Base-by-base conservation (phyloP, 2,888 invertebrate genomes). In the Spialia ferax region DNA sequence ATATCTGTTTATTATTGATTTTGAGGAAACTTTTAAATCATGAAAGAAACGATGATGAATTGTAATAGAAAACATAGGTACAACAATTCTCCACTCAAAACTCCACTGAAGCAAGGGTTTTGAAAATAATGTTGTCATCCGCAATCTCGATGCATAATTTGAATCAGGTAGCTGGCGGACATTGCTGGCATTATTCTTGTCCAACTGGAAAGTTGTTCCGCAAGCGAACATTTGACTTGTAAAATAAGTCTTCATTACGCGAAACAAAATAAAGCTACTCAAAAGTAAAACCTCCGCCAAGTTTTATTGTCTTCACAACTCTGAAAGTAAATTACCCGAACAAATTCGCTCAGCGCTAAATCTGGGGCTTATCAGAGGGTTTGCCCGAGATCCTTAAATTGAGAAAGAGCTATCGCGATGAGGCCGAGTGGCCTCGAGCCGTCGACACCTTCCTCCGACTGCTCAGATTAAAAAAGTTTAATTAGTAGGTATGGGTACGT, bases 261-360 rank as follows among this genome's bases (percentile, higher is more conserved):
- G 80, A 85, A 84, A 86, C 83, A 85, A 85, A 87, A 86, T 83
- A 83, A 86, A 84, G 81, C 82, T 80, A 81, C 83, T 85, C 82
- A 85, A 86, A 87, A 84, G 82, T 80, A 83, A 81, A 82, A 78
- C 81, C 77, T 48, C 73, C 79, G 80, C 85, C 79, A 90, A 90
- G 83, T 91, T 91, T 91, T 91, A 91, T 90, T 91, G 90, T 91
- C 88, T 90, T 89, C 85, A 80, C 88, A 90, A 90, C 87, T 91
- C 86, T 81, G 85, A 83, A 85, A 90, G 90, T 91, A 91, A 90
- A 91, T 92, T 91, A 88, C 88, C 82, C 87, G 87, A 88, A 90
- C 90, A 91, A 92, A 91, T 90, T 92, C 89, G 84, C 87, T 88
- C 87, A 85, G 82, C 89, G 86, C 88, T 90, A 89, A 91, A 90